Conservation (phyloP, 2,797 vertebrate species). For the Synaphobranchus kaupii region DNA sequence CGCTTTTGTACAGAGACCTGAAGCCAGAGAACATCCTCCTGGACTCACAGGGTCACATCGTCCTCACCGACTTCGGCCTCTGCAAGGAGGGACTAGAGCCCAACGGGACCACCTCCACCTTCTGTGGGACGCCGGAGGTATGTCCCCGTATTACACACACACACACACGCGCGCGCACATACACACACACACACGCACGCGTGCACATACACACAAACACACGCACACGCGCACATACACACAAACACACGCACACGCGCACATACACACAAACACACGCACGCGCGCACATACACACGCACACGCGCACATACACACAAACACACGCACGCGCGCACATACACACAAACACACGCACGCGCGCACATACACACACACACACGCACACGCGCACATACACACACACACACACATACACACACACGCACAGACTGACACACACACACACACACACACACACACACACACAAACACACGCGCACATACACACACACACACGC, state of each 20-base stretch:
- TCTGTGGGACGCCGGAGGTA: constrained; percentile 90
- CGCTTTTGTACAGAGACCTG: constrained; percentile 72
- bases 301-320: neutral
- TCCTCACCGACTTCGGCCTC: constrained; percentile 84
- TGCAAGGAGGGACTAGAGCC: constrained; percentile 86
- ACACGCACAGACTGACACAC: too few relatives aligned
- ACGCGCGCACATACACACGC: neutral
- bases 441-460: neutral
- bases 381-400: neutral
- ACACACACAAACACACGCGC: neutral
- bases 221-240: neutral
- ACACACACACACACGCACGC: neutral
- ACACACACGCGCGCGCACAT: neutral
- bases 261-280: neutral
- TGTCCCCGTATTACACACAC: neutral
- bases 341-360: neutral
- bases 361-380: neutral
- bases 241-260: neutral
- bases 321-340: neutral
- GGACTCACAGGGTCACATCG: constrained; percentile 83
- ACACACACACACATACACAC: too few relatives aligned
- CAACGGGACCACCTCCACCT: constrained; percentile 86
- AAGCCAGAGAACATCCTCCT: constrained; percentile 85
- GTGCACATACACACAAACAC: neutral
- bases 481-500: neutral